Base-by-base conservation (phyloP, 2,797 vertebrate species). In the Coregonus sp. region DNA sequence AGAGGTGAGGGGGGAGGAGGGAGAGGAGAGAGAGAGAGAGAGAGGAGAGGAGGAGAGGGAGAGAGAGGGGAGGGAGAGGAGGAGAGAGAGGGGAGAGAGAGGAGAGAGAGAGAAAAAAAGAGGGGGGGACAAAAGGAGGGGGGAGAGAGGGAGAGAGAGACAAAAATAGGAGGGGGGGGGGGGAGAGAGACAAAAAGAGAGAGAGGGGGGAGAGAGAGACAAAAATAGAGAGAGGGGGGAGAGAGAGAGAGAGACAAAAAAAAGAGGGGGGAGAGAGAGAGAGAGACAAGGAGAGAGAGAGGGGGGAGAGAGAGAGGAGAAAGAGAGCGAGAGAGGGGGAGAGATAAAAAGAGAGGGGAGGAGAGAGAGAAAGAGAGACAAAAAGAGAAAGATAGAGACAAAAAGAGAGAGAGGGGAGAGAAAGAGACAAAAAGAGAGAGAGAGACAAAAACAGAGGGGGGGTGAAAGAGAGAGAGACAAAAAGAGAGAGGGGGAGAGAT, bases 401-500 rank as follows among this genome's bases (percentile, higher is more conserved):
- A 31, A 35, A 3, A 15, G 5, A 68, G 15, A 68, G 67, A n/a
- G n/a, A n/a, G 7, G 31, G n/a, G 37, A 14, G 29, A 61, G 54
- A 78, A 71, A 68, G 47, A 51, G 61, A 37, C 37, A 33, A 63
- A 33, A 59, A 72, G 35, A 51, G 70, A 29, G 84, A 80, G 4
- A n/a, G 35, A 40, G 7, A 5, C 14, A 37, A 59, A 67, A 61
- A 68, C n/a, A n/a, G n/a, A 68, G 67, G 7, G 31, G n/a, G 37
- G 0, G 15, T 50, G 20, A 15, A 18, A 14, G 29, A 61, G 54
- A 78, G 76, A 68, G 47, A 51, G 61, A 37, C 37, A 33, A 63
- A 33, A 59, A 72, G 35, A 51, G 70, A 29, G 84, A 80, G 85
- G 80, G 33, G 11, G 33, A 40, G 33, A 78, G 20, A 70, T 18